A percentile compares a stretch with the other conserved stretches of the same genome.
Conservation (phyloP, 1,140 invertebrate species). For the Aphaenogaster ashmeadi region DNA sequence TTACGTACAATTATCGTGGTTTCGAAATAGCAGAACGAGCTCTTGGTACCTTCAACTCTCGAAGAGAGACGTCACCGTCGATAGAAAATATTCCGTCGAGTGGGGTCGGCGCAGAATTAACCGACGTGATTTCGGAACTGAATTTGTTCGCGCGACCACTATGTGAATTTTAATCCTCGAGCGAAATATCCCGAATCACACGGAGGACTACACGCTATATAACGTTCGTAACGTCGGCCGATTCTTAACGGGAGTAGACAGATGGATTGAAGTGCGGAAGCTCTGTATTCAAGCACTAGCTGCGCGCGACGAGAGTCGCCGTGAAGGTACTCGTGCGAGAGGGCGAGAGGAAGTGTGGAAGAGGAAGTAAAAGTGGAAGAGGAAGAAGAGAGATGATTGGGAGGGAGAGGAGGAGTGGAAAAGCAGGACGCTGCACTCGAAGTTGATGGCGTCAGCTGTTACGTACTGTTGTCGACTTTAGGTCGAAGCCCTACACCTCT, state of each 20-base stretch:
- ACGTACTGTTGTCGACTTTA: conserved; percentile 80
- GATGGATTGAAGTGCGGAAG: conserved; percentile 82
- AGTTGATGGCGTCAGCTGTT: conserved; percentile 84
- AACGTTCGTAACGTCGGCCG: conserved; percentile 13
- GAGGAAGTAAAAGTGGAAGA: conserved; percentile 32
- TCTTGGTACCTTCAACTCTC: not conserved
- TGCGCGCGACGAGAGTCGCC: conserved; percentile 59
- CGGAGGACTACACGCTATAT: not conserved
- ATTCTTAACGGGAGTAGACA: conserved; percentile 82
- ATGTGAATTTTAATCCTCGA: conserved; percentile 67
- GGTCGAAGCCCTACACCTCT: conserved; percentile 3
- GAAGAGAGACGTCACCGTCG: not conserved
- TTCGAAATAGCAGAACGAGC: not conserved
- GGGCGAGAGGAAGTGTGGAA: conserved; percentile 31
- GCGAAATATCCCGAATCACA: not conserved
- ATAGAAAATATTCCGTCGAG: conserved; percentile 3
- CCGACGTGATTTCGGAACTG: conserved; percentile 16
- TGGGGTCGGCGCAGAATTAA: conserved; percentile 3
- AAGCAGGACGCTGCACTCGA: conserved; percentile 68
- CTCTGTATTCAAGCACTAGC: conserved; percentile 81
- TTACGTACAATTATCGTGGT: not conserved
- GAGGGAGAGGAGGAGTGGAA: conserved; percentile 26
- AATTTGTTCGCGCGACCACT: conserved; percentile 61
- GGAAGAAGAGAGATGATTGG: not conserved
- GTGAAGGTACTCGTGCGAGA: conserved; percentile 66